These are phyloP conservation scores for Rhincodon typus DNA, from an alignment of 2,797 vertebrate species.

Conservation along the genomic window DNA sequence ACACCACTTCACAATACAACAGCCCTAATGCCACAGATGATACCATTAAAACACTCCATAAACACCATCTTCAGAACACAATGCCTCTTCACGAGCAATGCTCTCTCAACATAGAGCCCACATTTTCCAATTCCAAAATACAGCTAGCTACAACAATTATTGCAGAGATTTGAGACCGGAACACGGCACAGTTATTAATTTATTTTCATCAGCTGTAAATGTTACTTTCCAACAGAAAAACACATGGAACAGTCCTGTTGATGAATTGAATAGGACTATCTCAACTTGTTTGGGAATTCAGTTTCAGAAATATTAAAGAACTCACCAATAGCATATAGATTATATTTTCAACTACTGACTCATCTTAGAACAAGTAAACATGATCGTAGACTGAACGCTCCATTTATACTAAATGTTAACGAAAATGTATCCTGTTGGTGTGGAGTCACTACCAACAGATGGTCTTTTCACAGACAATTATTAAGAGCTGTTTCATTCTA, in stretches of 20 bases:
- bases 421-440: not conserved
- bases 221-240: not conserved
- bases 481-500: not conserved
- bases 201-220: not conserved
- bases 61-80: not conserved
- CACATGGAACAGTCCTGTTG: not conserved
- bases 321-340: not conserved
- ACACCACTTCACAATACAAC: not conserved
- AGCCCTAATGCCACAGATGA: not conserved
- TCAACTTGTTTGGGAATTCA: not conserved
- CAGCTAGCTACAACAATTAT: not conserved
- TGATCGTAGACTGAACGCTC: not conserved
- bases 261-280: not conserved
- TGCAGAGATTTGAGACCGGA: not conserved
- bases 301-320: not conserved
- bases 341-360: not conserved
- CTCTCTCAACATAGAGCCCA: not conserved
- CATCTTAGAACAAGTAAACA: too few species aligned
- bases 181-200: not conserved
- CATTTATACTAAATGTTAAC: not conserved
- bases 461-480: not conserved
- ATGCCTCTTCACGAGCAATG: not conserved
- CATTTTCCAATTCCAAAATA: not conserved
- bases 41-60: not conserved
- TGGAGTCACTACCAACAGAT: not conserved